Conservation (phyloP, 2,113 vertebrate genomes). For the Dipodomys ordii region DNA sequence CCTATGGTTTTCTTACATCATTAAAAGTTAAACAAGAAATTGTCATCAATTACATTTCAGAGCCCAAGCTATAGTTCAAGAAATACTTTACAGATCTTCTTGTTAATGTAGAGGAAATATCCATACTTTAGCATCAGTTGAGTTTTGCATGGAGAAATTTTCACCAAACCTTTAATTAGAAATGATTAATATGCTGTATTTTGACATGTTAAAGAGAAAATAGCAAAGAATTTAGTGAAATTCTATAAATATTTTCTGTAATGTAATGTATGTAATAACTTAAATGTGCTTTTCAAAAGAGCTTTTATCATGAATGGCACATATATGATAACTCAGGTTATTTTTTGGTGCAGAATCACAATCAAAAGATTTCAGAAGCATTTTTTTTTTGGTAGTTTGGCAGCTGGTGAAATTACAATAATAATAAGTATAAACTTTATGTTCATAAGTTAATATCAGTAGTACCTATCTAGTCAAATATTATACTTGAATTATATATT, state of each 20-base stretch:
- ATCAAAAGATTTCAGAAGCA: constrained; percentile 99
- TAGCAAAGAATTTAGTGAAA: background rate
- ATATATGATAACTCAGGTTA: constrained; percentile 69
- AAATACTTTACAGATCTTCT: background rate
- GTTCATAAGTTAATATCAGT: background rate
- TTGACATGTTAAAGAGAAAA: background rate
- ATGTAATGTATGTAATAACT: background rate
- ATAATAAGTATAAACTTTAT: background rate
- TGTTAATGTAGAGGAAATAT: background rate
- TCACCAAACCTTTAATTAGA: background rate
- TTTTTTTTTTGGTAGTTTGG: constrained; percentile 90
- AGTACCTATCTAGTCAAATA: background rate
- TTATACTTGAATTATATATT: no score
- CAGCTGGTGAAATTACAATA: constrained; percentile 82
- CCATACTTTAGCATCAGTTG: background rate
- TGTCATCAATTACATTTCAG: background rate
- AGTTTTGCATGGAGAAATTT: background rate
- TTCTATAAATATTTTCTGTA: background rate
- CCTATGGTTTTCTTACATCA: background rate
- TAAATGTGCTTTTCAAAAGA: constrained; percentile 90
- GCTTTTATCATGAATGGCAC: constrained; percentile 93
- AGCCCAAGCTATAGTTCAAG: background rate
- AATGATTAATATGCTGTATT: background rate
- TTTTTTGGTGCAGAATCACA: constrained; percentile 92
- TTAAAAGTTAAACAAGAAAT: background rate